Evolutionary conservation across 2,113 vertebrate species (phyloP), one percentile per base, ranked within the genome.

Genomic region (Bostrychus sinensis): DNA sequence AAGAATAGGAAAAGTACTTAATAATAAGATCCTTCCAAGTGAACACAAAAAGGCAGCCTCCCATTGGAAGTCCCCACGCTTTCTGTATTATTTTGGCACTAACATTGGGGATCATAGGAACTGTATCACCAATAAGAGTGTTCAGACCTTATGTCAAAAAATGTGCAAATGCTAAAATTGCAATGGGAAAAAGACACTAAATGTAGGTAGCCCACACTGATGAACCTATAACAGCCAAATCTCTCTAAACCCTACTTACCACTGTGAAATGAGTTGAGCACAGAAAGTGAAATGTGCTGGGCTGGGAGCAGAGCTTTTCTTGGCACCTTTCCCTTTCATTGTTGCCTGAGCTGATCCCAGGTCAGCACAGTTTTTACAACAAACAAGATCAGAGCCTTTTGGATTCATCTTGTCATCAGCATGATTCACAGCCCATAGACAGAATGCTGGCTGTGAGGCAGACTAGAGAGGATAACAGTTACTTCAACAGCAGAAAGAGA

Each of bases 1-100:
- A 65, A 54, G 56, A 57, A 57, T 70, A 36, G 54, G 62, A 71
- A 65, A 38, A 62, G 37, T 45, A n/a, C n/a, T n/a, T n/a, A n/a
- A n/a, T n/a, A n/a, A n/a, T n/a, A n/a, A n/a, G n/a, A n/a, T n/a
- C n/a, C n/a, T n/a, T n/a, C n/a, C n/a, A n/a, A n/a, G n/a, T n/a
- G 66, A 46, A 54, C 81, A 78, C 70, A 81, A 84, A 84, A 85
- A 81, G 65, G 32, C 32, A 34, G 32, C 32, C 3, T 34, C 32
- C 7, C 32, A 34, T 7, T 6, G 11, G 7, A 8, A 34, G 32
- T 8, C 32, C 7, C 32, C 7, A 34, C 7, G 7, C 11, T 34
- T 34, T 34, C 11, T 34, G 32, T 8, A 10, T 34, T 34, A n/a
- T n/a, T n/a, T n/a, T n/a, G n/a, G n/a, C n/a, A n/a, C n/a, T n/a